Evolutionary conservation across 2,888 invertebrate species (phyloP), one percentile per base, ranked within the genome.

Genomic region (Sarcophaga subvicina): DNA sequence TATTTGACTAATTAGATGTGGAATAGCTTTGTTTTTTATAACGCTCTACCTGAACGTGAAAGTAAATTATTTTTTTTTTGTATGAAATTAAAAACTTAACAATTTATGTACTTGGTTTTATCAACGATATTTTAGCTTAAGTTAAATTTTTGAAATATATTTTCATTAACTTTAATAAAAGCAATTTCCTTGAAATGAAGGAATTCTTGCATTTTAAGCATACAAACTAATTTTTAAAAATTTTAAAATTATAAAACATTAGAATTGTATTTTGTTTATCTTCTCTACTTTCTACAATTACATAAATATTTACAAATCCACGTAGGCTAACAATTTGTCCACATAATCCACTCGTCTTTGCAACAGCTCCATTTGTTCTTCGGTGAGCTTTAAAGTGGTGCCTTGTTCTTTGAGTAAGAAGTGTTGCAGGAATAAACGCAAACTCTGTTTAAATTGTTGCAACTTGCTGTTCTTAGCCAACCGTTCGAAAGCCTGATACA

Each of bases 341-440:
- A 96, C 95, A 80, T 96, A 94, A 76, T 95, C 94, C 0, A 95
- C 95, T 82, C 97, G 94, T 20, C 94, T 94, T 88, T 95, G 93
- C 69, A 96, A 91, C 73, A 95, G 90, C 45, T 91, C 88, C 86
- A 94, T 93, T 86, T 95, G 93, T 1, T 94, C 93, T 2, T 94
- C 93, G 17, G 89, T 83, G 3, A 93, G 71, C 27, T 91, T 91
- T 1, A 91, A 85, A 45, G 94, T 94, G 20, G 94, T 94, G 4
- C 95, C 95, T 4, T 95, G 94, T 90, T 96, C 95, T 90, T 95
- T 96, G 3, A 98, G 91, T 27, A 98, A 93, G 90, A 98, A 98
- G 93, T 98, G 98, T 91, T 96, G 96, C 91, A 98, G 96, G 91
- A 98, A 98, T 11, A 98, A 93, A 67, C 96, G 94, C 4, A 98